Base-by-base conservation (phyloP, 1,140 invertebrate genomes). In the Drosophila serrata region DNA sequence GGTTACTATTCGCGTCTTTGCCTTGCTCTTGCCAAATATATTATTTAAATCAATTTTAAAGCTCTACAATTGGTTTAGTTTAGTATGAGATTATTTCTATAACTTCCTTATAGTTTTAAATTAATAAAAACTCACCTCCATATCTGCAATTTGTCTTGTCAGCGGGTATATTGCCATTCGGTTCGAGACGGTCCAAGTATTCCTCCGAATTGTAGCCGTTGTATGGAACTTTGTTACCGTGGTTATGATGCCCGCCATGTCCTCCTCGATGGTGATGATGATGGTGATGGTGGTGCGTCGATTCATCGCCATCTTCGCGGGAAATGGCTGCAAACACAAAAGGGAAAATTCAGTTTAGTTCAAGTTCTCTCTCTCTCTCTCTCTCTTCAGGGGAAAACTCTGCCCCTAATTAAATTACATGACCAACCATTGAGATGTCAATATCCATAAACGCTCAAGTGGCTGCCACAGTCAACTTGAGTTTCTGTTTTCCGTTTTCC, bases 201-300 rank as follows among this genome's bases (percentile, higher is more conserved):
- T 98, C 97, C 88, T 97, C 97, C 56, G 96, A 97, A 80, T 93
- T 93, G 95, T 97, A 98, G 61, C 97, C 97, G 94, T 97, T 97
- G 94, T 97, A 97, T 74, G 95, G 95, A 91, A 96, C 94, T 93
- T 96, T 96, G 79, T 94, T 94, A 93, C 88, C 90, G 90, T 92
- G 92, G 81, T 92, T 92, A 75, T 93, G 91, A 62, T 91, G 84
- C 58, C 90, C 84, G 53, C 91, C 86, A 70, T 91, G 84, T 45
- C 91, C 81, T 62, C 90, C 86, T 79, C 92, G 91, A 67, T 91
- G 84, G 84, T 93, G 81, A 73, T 92, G 87, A 56, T 91, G 85
- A 59, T 72, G 68, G 53, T 91, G 91, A 81, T 93, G 90, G 64
- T 91, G 81, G 62, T 91, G 81, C 78, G 90, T 88, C 69, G 94